Base-by-base conservation (phyloP, 2,888 invertebrate species). In the Philopedon plagiatum region DNA sequence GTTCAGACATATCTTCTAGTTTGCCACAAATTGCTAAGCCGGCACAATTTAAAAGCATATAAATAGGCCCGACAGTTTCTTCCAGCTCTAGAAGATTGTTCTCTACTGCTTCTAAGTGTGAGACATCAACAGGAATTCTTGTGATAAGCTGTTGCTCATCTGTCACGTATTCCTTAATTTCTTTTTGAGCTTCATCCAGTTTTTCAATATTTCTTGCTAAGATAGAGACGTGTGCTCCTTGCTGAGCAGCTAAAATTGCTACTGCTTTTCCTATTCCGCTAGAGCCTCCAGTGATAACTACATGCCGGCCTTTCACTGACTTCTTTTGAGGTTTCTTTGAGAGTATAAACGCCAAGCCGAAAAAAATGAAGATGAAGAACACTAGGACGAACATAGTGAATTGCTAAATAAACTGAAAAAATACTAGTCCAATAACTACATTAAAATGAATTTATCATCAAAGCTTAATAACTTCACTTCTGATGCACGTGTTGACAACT, bases 1-100 rank as follows among this genome's bases (percentile, higher is more conserved):
- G 87, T 0, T 90, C 84, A 2, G 91, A 86, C 74, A 93, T 90
- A 75, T 96, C 93, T 83, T 97, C 96, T 81, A 95, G 90, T 80
- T 89, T 89, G 0, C 93, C 93, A 84, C 94, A 93, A 65, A 93
- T 89, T 9, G 96, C 93, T 82, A 89, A 88, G 1, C 99, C 99
- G 51, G 98, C 99, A 86, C 97, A 98, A 84, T 98, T 98, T 0
- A 98, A 88, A 19, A 99, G 86, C 90, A 98, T 93, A 82, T 93
- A 94, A 79, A 99, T 91, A 0, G 95, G 93, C 0, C 95, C 96
- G 39, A 91, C 85, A 41, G 88, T 87, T 23, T 88, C 86, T 85
- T 96, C 83, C 41, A 83, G 58, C 67, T 81, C 77, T 29, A 72
- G 57, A 26, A 84, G 75, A 41, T 77, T 77, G 19, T 79, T 78